Evolutionary conservation across 2,888 invertebrate genomes (phyloP), one percentile per base, ranked within the genome.

Genomic region (Acrobasis suavella): DNA sequence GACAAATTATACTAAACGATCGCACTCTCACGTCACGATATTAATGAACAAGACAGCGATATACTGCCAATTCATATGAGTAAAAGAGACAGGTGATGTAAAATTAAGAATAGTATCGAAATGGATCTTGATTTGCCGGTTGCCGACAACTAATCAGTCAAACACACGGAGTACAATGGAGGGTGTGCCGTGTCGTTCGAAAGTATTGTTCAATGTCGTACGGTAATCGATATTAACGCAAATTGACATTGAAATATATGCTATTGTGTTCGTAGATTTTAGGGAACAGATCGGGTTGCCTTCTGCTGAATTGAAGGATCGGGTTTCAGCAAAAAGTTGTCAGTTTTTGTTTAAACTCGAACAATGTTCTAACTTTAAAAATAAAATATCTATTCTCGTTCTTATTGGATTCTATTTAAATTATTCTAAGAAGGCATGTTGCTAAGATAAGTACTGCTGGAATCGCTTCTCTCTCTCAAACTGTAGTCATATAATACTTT

Each of bases 51-150:
- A 67, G 75, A 73, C 52, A 62, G 67, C 60, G 12, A 65, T 71
- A 70, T 62, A 7, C 32, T 32, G 6, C 6, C 2, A 32, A 50
- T 12, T 70, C 78, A 63, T 62, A 75, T 75, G 77, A 73, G 65
- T 67, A 68, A 63, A 62, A 69, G 62, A 64, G 71, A 67, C 68
- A 71, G 16, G 14, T n/a, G n/a, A 38, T 49, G 49, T 56, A 67
- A 71, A 72, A 86, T 88, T 87, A 85, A 82, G 84, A 85, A 83
- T 86, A 74, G 80, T 83, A 87, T 88, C 86, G 72, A 82, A 82
- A 89, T 87, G 80, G 84, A 89, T 89, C 89, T 89, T 87, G 89
- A 89, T 89, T 89, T 84, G 89, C 85, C 83, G 77, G 76, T 72
- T 77, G 89, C 85, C 85, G 89, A 89, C 90, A 88, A 82, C 84